Evolutionary conservation across 2,888 invertebrate species (phyloP).

Genomic region (Amphipoea lucens): DNA sequence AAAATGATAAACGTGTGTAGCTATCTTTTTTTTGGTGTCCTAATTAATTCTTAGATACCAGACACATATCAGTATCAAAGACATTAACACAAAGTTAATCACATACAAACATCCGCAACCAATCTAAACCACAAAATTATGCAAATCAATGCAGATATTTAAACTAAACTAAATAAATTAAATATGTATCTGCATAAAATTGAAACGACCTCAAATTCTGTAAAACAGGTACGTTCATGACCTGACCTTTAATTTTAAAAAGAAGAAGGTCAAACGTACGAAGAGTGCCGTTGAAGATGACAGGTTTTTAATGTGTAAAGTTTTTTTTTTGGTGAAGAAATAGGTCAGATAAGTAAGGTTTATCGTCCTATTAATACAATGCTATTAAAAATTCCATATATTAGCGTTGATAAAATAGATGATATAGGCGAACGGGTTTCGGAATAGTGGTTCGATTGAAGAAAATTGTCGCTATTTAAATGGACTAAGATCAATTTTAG

Average conservation of each 20-base stretch:
- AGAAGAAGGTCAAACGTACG: conserved; percentile 35
- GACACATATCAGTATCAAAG: not conserved
- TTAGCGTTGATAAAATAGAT: too few species aligned
- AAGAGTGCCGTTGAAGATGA: conserved; percentile 40
- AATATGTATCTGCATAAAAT: conserved; percentile 18
- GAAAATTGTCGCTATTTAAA: not conserved
- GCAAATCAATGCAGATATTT: conserved; percentile 22
- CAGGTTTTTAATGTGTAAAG: conserved; percentile 21
- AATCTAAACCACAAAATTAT: not conserved
- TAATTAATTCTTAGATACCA: not conserved
- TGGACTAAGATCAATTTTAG: not conserved
- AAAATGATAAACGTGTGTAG: not conserved
- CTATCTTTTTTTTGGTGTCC: not conserved
- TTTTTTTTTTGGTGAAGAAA: conserved; percentile 4
- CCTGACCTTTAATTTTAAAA: conserved; percentile 35
- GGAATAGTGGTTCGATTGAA: not conserved
- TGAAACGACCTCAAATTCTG: conserved; percentile 31
- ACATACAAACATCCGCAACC: conserved; percentile 4
- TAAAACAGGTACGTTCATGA: conserved; percentile 22
- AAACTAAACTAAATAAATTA: conserved; percentile 12
- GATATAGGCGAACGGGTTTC: not conserved
- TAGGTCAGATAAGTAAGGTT: conserved; percentile 1
- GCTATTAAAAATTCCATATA: not conserved
- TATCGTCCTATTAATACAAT: not conserved
- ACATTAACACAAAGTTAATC: conserved; percentile 13